phyloP scores from a whole-genome alignment of 2,797 vertebrate genomes.

The Meriones psammophilus region DNA sequence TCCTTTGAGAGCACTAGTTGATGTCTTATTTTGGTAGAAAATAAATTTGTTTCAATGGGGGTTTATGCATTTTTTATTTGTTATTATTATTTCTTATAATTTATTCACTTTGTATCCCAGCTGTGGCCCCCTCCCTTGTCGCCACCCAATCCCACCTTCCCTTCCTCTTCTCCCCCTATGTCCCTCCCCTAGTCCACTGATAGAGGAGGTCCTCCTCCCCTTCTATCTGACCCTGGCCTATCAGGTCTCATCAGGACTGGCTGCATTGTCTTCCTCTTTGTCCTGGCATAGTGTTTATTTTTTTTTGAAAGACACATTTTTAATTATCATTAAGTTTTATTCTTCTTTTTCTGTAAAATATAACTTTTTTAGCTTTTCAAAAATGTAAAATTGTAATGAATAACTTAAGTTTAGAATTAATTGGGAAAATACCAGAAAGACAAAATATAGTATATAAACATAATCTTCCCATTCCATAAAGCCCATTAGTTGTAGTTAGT shows the following conservation, averaged over 20 bases:
- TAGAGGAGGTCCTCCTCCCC: too few relatives aligned
- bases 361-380: neutral
- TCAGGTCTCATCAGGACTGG: too few relatives aligned
- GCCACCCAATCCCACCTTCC: too few relatives aligned
- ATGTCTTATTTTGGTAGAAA: conserved; percentile 31
- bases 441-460: conserved; percentile 38
- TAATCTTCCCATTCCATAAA: neutral
- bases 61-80: neutral
- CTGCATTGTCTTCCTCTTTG: too few relatives aligned
- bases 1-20: neutral
- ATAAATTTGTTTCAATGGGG: neutral
- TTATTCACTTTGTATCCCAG: too few relatives aligned
- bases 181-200: too few relatives aligned
- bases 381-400: neutral
- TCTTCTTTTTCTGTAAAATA: conserved; percentile 17
- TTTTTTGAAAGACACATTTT: conserved; percentile 29
- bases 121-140: too few relatives aligned
- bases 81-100: neutral
- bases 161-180: too few relatives aligned
- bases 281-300: neutral
- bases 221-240: too few relatives aligned
- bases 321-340: conserved; percentile 20
- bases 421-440: neutral
- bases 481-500: neutral
- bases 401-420: conserved; percentile 5